Conservation (phyloP, 2,888 invertebrate species). For the Notodonta ziczac region DNA sequence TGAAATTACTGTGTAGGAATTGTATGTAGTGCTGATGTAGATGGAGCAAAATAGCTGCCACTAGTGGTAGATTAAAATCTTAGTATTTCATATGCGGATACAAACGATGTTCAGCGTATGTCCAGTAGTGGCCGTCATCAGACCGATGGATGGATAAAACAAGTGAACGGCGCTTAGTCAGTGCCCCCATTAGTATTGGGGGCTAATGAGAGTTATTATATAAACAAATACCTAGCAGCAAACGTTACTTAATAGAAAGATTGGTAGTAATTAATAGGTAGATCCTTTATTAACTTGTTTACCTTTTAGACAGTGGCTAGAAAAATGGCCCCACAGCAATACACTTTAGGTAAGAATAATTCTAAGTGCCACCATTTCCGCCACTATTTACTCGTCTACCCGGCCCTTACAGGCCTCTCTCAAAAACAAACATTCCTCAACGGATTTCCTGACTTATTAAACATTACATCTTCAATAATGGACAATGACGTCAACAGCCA, state of each 20-base stretch:
- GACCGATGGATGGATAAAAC: no score
- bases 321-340: not conserved
- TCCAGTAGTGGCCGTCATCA: no score
- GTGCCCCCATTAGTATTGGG: no score
- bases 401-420: not conserved
- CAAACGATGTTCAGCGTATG: no score
- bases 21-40: not conserved
- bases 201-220: no score
- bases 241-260: no score
- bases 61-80: not conserved
- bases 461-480: not conserved
- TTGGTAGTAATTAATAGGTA: no score
- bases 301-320: no score
- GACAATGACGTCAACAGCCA: not conserved
- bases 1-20: conserved; percentile 13
- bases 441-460: not conserved
- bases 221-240: no score
- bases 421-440: not conserved
- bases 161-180: no score
- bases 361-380: not conserved
- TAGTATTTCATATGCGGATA: not conserved
- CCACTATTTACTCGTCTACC: not conserved
- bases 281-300: no score
- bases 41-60: not conserved
- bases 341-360: no score